A percentile compares a stretch with the other conserved stretches of the same genome.
Conservation (phyloP, 2,797 vertebrate species). For the Buceros bicornis region DNA sequence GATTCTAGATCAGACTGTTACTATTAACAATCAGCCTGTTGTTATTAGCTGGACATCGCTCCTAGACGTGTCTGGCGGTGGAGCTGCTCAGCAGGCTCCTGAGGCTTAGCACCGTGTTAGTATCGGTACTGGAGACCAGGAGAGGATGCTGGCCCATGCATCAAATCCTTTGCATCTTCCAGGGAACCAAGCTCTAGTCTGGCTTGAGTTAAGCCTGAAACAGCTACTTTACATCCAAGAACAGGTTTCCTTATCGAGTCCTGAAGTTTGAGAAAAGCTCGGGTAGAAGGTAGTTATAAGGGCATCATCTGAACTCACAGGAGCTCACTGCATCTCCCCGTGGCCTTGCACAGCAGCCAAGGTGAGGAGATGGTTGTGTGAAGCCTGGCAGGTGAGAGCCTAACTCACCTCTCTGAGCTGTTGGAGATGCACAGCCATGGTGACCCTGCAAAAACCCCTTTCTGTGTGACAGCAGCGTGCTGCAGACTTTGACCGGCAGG, state of each 20-base stretch:
- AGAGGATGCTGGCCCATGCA: not conserved
- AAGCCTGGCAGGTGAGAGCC: not conserved
- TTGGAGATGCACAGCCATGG: not conserved
- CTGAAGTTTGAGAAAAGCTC: not conserved
- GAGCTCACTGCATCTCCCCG: not conserved
- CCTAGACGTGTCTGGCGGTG: constrained; percentile 18
- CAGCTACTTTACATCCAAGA: not conserved
- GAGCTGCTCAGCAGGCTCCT: constrained; percentile 17
- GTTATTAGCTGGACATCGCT: constrained; percentile 43
- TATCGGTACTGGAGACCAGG: not conserved
- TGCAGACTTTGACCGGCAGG: accelerated
- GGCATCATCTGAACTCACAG: not conserved
- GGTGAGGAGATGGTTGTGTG: not conserved
- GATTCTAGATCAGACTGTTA: constrained; percentile 39
- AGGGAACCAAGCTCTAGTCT: not conserved
- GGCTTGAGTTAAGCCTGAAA: not conserved
- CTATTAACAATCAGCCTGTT: constrained; percentile 43
- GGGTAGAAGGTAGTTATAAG: not conserved
- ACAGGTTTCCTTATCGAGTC: accelerated
- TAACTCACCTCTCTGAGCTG: not conserved
- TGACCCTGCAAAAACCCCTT: not conserved
- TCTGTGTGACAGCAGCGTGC: not conserved
- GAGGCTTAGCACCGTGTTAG: not conserved
- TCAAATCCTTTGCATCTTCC: not conserved
- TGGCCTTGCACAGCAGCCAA: not conserved